A percentile compares a stretch with the other conserved stretches of the same genome.
These are phyloP conservation scores for Teleogryllus oceanicus DNA, from an alignment of 2,888 invertebrate species.

Conservation along the genomic window DNA sequence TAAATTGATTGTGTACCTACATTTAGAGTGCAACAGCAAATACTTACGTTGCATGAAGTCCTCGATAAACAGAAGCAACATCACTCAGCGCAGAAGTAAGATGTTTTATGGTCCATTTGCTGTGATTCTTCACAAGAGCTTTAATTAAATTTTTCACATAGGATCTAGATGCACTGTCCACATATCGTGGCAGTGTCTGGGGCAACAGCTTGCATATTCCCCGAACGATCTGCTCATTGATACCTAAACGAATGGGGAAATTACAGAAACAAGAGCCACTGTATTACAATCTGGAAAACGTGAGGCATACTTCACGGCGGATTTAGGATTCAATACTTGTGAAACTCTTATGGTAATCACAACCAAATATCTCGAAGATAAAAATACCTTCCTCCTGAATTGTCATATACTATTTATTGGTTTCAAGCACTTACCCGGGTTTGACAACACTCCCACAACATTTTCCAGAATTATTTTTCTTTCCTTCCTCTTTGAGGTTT, in stretches of 20 bases:
- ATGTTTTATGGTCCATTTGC: conserved; percentile 66
- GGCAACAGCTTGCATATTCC: conserved; percentile 75
- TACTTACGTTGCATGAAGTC: conserved; percentile 66
- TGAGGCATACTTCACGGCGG: neutral
- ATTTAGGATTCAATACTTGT: neutral
- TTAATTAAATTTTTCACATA: conserved; percentile 67
- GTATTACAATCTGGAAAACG: conserved; percentile 12
- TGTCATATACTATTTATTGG: no score
- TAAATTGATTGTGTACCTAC: neutral
- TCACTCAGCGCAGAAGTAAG: conserved; percentile 62
- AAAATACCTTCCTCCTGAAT: no score
- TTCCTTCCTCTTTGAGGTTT: conserved; percentile 68
- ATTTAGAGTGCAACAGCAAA: neutral
- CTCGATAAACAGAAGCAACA: conserved; percentile 61
- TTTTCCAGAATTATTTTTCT: conserved; percentile 64
- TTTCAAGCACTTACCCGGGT: conserved; percentile 60
- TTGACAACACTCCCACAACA: conserved; percentile 66
- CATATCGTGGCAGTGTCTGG: conserved; percentile 73
- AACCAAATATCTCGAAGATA: neutral
- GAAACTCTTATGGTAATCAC: neutral
- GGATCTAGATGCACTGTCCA: conserved; percentile 73
- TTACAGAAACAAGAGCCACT: neutral
- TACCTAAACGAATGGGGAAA: conserved; percentile 53
- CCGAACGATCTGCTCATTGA: conserved; percentile 71
- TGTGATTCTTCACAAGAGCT: conserved; percentile 62